phyloP scores from a whole-genome alignment of 2,888 invertebrate species.

The Rhamphomyia laevipes region DNA sequence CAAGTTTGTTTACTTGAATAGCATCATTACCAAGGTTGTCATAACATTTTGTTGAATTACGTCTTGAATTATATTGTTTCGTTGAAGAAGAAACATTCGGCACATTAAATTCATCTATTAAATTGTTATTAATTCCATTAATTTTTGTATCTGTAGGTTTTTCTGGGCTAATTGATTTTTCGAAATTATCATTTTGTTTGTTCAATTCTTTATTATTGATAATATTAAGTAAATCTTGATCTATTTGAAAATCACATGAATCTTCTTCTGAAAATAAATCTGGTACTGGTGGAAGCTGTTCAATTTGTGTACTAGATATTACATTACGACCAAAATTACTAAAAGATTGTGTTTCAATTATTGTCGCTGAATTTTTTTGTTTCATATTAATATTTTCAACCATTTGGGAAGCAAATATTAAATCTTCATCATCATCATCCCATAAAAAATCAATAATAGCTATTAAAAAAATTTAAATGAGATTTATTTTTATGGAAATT shows the following conservation, averaged over 20 bases:
- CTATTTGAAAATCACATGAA: background rate
- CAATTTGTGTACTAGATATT: background rate
- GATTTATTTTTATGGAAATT: no score
- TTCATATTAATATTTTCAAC: background rate
- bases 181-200: background rate
- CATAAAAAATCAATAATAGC: no score
- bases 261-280: background rate
- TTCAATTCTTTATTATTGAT: background rate
- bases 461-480: no score
- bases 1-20: background rate
- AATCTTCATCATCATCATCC: background rate
- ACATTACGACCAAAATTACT: background rate
- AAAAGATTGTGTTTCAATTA: background rate
- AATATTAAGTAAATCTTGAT: background rate
- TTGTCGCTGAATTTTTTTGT: no score
- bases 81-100: background rate
- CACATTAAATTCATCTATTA: no score
- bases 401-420: background rate
- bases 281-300: background rate
- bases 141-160: background rate
- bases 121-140: background rate
- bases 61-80: background rate
- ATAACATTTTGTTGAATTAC: background rate
- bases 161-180: background rate
- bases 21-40: background rate